Evolutionary conservation across 2,113 vertebrate genomes (phyloP).

Genomic region (Gila orcuttii): DNA sequence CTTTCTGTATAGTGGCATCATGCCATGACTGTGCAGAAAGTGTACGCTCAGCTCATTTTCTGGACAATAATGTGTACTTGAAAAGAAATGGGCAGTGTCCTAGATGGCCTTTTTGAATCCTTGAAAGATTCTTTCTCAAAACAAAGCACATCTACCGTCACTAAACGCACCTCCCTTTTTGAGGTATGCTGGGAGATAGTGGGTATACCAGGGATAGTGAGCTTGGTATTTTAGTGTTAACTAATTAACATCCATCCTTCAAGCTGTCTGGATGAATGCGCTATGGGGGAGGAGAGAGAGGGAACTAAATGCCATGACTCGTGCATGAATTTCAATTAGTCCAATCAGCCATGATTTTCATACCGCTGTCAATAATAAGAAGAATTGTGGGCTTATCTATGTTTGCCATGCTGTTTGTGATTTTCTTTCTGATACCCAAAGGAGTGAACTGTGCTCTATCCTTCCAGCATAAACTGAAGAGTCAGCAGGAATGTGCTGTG

Average conservation of each 20-base stretch:
- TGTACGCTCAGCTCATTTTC: slow-evolving; percentile 53
- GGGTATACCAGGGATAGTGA: not conserved
- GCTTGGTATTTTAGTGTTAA: slow-evolving; percentile 50
- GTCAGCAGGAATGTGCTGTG: slow-evolving; percentile 47
- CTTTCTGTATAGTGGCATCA: not conserved
- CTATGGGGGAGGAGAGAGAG: slow-evolving; percentile 50
- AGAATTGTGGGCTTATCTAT: slow-evolving; percentile 59
- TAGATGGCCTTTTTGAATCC: slow-evolving; percentile 14
- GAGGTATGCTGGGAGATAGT: not conserved
- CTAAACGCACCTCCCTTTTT: slow-evolving; percentile 7
- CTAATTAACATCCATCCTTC: slow-evolving; percentile 64
- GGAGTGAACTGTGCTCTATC: slow-evolving; percentile 46
- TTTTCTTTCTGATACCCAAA: slow-evolving; percentile 53
- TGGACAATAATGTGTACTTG: slow-evolving; percentile 60
- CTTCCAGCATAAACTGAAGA: slow-evolving; percentile 43
- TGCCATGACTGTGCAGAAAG: not conserved
- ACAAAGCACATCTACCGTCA: not conserved
- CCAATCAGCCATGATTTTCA: slow-evolving; percentile 58
- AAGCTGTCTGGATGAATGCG: slow-evolving; percentile 54
- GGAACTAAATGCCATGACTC: slow-evolving; percentile 72
- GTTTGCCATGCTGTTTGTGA: slow-evolving; percentile 57
- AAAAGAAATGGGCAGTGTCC: slow-evolving; percentile 46
- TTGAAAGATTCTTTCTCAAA: slow-evolving; percentile 16
- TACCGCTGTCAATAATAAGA: slow-evolving; percentile 51
- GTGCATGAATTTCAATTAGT: slow-evolving; percentile 66